phyloP scores from a whole-genome alignment of 2,888 invertebrate genomes.

The Nemotelus pantherinus region DNA sequence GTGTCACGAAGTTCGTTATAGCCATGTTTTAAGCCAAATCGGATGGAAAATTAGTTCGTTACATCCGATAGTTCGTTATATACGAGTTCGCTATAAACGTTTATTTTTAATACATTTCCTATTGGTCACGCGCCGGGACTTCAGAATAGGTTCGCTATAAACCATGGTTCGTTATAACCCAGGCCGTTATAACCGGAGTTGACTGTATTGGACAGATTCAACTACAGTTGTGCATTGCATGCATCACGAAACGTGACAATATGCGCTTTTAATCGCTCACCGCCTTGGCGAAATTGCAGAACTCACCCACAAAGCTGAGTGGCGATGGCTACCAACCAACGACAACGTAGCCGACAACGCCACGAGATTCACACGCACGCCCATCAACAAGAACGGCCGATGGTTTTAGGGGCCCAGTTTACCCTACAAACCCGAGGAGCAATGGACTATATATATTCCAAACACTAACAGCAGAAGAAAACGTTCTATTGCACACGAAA shows the following conservation, averaged over 20 bases:
- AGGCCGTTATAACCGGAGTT: too few species aligned
- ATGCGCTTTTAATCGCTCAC: not conserved
- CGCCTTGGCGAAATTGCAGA: too few species aligned
- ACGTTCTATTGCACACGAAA: not conserved
- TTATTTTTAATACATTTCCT: too few species aligned
- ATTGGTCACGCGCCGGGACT: too few species aligned
- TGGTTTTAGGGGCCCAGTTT: not conserved
- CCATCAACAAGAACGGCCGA: not conserved
- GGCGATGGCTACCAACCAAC: not conserved
- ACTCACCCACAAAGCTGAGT: too few species aligned
- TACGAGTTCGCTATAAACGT: too few species aligned
- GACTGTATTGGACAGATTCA: not conserved
- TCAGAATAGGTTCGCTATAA: too few species aligned
- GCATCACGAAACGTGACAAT: not conserved
- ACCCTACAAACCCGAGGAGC: not conserved
- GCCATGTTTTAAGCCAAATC: too few species aligned
- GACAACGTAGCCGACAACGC: not conserved
- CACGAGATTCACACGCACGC: not conserved
- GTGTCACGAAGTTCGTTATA: too few species aligned
- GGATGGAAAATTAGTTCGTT: too few species aligned
- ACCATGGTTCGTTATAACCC: too few species aligned
- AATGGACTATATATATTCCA: not conserved
- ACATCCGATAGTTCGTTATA: too few species aligned
- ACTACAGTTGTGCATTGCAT: not conserved
- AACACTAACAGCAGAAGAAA: not conserved